Evolutionary conservation across 2,888 invertebrate genomes (phyloP).

Genomic region (Dicyrtomina minuta): DNA sequence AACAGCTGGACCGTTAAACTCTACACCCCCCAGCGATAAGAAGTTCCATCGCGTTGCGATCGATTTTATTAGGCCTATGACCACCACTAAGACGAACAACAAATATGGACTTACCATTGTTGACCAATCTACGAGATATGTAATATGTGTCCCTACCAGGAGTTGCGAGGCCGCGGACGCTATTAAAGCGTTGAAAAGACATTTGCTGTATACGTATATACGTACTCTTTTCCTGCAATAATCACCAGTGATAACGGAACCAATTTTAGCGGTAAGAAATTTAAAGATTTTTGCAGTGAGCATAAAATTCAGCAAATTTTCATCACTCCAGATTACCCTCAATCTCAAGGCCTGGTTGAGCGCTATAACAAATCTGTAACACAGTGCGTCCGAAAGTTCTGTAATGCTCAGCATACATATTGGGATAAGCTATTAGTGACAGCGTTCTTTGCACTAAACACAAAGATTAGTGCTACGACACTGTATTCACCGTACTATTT

Average conservation of each 20-base stretch:
- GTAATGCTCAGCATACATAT: background rate
- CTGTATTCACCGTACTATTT: no score
- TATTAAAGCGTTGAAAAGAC: background rate
- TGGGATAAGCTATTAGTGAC: background rate
- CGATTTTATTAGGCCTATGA: conserved; percentile 20
- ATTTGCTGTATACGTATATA: background rate
- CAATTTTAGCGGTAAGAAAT: background rate
- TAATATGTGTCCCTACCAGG: background rate
- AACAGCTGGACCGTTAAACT: background rate
- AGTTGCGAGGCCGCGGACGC: background rate
- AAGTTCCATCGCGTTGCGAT: conserved; percentile 14
- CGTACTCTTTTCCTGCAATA: no score
- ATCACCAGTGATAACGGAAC: conserved; percentile 4
- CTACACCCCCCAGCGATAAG: background rate
- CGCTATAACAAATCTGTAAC: no score
- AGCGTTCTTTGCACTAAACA: conserved; percentile 8
- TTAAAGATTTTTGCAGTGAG: background rate
- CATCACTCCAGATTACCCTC: background rate
- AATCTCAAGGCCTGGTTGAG: background rate
- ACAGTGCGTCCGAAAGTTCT: no score
- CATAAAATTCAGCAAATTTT: background rate
- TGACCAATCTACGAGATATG: conserved; percentile 4
- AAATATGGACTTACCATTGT: background rate
- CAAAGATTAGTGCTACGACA: background rate
- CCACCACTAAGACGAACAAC: background rate